Evolutionary conservation across 2,797 vertebrate species (phyloP), one percentile per base, ranked within the genome.

Genomic region (Neosalanx taihuensis): DNA sequence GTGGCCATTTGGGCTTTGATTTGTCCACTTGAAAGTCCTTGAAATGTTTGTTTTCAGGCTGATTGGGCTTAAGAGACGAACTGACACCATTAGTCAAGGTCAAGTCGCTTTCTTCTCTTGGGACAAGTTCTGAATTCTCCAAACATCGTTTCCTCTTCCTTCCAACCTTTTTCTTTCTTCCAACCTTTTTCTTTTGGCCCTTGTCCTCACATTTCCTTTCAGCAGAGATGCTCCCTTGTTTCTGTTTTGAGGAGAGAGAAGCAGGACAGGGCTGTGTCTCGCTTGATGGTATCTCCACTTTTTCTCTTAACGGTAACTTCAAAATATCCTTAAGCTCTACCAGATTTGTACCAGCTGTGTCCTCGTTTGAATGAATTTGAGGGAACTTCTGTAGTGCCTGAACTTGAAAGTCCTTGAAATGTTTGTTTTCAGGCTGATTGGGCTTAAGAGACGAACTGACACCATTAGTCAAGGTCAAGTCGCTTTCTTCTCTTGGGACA

Each of bases 61-160:
- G 5, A 46, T 5, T 0, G 3, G 6, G n/a, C 0, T 1, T 33
- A 72, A 51, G 58, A 58, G 23, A 33, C 6, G 71, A 71, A 35
- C 37, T 3, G 0, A 23, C 29, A 1, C 15, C 51, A n/a, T 10
- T 56, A n/a, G 12, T 68, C 31, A 5, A 5, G 29, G 15, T 4
- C 15, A 13, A 59, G 29, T 57, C 76, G 15, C 1, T 46, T 66
- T 67, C 29, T 1, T 3, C 69, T 67, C 23, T 81, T 4, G 23
- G 2, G 1, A 41, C 1, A 15, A 18, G 60, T 56, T 33, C 20
- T 2, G 2, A 1, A 2, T 66, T 58, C 33, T 64, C 63, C 13
- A 49, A 6, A 15, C 1, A 23, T 69, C 18, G 65, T 61, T 76
- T 79, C 0, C 1, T 29, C 41, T 79, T 84, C 70, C 7, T 78